Conservation (phyloP, 2,888 invertebrate genomes). For the Cotesia congregata region DNA sequence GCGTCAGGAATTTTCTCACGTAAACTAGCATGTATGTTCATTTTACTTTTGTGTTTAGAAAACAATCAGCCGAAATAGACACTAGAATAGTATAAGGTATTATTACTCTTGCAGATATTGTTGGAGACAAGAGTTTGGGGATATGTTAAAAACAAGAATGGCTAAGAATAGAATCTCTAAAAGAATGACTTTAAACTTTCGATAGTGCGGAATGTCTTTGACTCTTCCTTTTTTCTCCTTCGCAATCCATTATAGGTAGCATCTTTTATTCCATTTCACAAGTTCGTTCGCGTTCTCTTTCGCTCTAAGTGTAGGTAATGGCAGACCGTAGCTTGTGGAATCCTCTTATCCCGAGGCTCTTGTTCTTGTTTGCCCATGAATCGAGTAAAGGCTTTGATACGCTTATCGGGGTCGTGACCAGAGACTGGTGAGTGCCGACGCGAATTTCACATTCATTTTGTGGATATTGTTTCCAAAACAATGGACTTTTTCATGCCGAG, state of each 20-base stretch:
- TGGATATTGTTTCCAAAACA: background rate
- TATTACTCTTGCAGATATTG: background rate
- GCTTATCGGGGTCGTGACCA: conserved; percentile 1
- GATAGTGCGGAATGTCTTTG: background rate
- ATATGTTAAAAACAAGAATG: background rate
- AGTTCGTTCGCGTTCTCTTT: background rate
- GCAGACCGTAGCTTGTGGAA: background rate
- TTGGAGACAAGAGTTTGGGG: background rate
- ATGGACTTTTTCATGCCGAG: background rate
- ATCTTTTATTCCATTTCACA: background rate
- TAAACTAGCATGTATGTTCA: background rate
- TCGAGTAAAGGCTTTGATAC: background rate
- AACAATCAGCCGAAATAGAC: background rate
- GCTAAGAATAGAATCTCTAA: background rate
- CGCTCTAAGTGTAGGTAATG: background rate
- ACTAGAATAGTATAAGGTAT: background rate
- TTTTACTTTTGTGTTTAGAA: background rate
- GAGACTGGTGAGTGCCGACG: background rate
- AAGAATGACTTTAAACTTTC: background rate
- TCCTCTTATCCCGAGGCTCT: background rate
- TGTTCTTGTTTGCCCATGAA: background rate
- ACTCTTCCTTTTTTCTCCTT: background rate
- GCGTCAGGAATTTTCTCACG: background rate
- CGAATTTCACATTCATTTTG: background rate
- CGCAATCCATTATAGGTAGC: background rate